Evolutionary conservation across 1,140 invertebrate species (phyloP).

Genomic region (Drosophila ogumai): DNA sequence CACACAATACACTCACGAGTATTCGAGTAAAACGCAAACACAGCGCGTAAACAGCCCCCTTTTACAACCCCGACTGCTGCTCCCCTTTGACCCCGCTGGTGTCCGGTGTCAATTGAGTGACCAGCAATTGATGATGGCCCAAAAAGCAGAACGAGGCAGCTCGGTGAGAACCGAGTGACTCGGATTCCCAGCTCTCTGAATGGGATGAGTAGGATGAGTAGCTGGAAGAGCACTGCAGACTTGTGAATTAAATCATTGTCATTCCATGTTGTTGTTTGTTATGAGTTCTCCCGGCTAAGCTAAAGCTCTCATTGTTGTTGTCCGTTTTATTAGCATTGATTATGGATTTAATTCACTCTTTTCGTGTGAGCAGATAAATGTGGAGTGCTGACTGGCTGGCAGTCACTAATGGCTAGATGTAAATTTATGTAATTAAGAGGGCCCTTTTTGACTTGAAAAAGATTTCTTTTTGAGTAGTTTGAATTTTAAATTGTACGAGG

Average conservation of each 20-base stretch:
- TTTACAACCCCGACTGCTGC: background rate
- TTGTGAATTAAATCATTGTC: conserved; percentile 76
- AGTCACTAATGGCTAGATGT: conserved; percentile 4
- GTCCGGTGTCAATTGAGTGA: conserved; percentile 63
- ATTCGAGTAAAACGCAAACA: conserved; percentile 2
- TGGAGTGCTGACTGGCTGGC: background rate
- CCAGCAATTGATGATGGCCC: conserved; percentile 50
- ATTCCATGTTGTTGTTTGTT: conserved; percentile 36
- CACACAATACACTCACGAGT: conserved; percentile 4
- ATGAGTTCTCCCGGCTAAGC: conserved; percentile 5
- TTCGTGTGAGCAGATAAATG: conserved; percentile 15
- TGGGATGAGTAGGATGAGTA: conserved; percentile 40
- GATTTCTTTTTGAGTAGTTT: background rate
- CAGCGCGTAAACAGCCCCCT: conserved; percentile 20
- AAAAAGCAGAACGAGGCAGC: conserved; percentile 26
- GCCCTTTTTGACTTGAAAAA: background rate
- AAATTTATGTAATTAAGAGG: background rate
- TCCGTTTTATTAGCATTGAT: conserved; percentile 79
- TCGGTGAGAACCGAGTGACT: conserved; percentile 26
- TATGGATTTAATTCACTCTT: conserved; percentile 60
- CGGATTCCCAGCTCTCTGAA: conserved; percentile 4
- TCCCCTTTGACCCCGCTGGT: conserved; percentile 31
- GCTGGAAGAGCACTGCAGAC: conserved; percentile 32
- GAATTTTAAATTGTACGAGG: background rate
- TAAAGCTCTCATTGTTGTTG: conserved; percentile 30